Conservation (phyloP, 1,140 invertebrate species). For the Carposina sasakii region DNA sequence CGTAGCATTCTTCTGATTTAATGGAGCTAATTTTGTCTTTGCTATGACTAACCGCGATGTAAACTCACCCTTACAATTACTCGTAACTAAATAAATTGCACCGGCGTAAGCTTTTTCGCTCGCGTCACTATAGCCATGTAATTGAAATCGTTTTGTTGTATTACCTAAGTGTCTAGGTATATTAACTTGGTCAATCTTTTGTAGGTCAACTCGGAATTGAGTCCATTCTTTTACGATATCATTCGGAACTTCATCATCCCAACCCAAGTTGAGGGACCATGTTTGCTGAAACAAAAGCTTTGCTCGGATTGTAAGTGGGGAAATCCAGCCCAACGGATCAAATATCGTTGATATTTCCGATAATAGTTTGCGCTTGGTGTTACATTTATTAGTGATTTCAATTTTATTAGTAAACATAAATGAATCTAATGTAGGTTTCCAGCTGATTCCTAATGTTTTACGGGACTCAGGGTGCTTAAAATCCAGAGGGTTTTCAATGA, state of each 20-base stretch:
- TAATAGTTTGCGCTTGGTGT: constrained; percentile 22
- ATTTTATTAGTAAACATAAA: constrained; percentile 11
- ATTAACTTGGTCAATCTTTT: background rate
- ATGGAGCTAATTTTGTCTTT: constrained; percentile 3
- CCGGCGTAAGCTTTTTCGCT: constrained; percentile 24
- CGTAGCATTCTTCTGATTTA: background rate
- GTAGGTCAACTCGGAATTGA: constrained; percentile 5
- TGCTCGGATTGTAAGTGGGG: constrained; percentile 37
- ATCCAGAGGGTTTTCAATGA: background rate
- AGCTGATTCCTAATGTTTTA: constrained; percentile 21
- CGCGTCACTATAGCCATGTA: constrained; percentile 34
- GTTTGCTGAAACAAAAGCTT: constrained; percentile 61
- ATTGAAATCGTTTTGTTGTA: background rate
- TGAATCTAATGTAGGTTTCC: constrained; percentile 18
- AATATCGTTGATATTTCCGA: constrained; percentile 35
- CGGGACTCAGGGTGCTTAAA: constrained; percentile 10
- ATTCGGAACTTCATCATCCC: constrained; percentile 17
- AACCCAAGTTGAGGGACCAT: constrained; percentile 26
- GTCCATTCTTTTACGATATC: constrained; percentile 14
- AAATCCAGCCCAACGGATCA: constrained; percentile 45
- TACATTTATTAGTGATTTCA: too few relatives aligned
- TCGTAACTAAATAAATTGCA: constrained; percentile 19
- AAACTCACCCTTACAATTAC: background rate
- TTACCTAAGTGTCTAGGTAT: constrained; percentile 14
- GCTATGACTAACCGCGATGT: background rate